Conservation (phyloP, 2,888 invertebrate genomes). For the Acrocyrtus sp. region DNA sequence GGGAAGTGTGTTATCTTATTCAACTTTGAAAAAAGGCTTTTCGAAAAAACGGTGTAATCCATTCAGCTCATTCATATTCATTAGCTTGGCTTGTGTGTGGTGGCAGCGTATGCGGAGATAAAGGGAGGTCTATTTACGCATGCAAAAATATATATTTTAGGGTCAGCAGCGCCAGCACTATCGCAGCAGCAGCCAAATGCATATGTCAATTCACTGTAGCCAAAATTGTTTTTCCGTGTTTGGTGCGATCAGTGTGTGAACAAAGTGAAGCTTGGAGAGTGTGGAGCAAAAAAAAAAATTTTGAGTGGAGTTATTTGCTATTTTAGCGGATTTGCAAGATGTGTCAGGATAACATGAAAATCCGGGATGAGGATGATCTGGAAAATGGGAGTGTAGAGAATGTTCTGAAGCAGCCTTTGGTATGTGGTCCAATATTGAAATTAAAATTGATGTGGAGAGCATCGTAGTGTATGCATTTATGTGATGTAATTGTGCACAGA, state of each 20-base stretch:
- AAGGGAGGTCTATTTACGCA: too few species aligned
- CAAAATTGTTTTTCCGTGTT: background rate
- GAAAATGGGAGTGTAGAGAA: constrained; percentile 44
- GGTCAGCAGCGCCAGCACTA: background rate
- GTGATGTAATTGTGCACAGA: constrained; percentile 13
- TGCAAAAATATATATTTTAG: background rate
- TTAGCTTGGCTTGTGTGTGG: too few species aligned
- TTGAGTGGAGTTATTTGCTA: too few species aligned
- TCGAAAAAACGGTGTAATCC: background rate
- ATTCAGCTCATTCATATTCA: background rate
- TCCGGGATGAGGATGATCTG: constrained; percentile 37
- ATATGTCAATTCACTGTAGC: too few species aligned
- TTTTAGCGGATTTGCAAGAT: constrained; percentile 8
- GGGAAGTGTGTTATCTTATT: background rate
- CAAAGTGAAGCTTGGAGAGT: background rate
- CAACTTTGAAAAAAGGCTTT: too few species aligned
- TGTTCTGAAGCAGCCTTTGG: constrained; percentile 44
- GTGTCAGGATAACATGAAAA: constrained; percentile 42
- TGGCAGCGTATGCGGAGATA: too few species aligned
- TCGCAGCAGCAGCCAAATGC: too few species aligned
- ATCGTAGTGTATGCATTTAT: too few species aligned
- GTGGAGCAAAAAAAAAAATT: background rate
- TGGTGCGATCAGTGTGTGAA: background rate
- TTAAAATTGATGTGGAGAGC: background rate
- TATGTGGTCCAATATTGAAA: constrained; percentile 14